Conservation (phyloP, 2,888 invertebrate species). For the Andrena minutula region DNA sequence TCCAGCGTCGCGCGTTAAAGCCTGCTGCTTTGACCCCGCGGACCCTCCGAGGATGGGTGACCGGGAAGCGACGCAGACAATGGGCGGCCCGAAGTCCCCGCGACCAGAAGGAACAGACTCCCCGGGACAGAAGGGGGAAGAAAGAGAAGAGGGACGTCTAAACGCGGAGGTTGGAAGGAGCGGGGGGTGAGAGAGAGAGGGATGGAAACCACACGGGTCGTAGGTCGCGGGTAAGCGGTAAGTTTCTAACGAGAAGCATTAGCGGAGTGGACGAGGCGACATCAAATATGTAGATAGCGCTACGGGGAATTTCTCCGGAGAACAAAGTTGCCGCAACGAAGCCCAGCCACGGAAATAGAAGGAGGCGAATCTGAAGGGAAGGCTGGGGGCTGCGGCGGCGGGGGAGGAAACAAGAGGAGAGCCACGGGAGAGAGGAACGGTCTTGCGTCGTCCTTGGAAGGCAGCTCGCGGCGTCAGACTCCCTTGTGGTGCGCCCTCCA, state of each 20-base stretch:
- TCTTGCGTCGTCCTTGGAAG: slow-evolving; percentile 67
- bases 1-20: slow-evolving; percentile 12
- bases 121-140: neutral
- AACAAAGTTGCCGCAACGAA: slow-evolving; percentile 77
- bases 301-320: slow-evolving; percentile 79
- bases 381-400: neutral
- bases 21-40: slow-evolving; percentile 1
- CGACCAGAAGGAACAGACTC: neutral
- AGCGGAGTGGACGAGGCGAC: slow-evolving; percentile 80
- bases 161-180: neutral
- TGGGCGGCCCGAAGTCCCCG: neutral
- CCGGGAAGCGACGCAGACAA: slow-evolving; percentile 17
- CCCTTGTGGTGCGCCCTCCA: slow-evolving; percentile 69
- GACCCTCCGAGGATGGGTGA: slow-evolving; percentile 1
- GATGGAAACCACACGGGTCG: slow-evolving; percentile 41
- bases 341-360: slow-evolving; percentile 62
- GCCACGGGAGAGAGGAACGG: slow-evolving; percentile 33
- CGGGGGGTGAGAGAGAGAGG: slow-evolving; percentile 14
- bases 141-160: neutral
- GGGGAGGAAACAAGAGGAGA: slow-evolving; percentile 32
- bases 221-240: slow-evolving; percentile 72
- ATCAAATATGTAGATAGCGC: slow-evolving; percentile 82
- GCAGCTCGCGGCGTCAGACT: slow-evolving; percentile 69
- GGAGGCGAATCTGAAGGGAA: slow-evolving; percentile 37
- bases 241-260: slow-evolving; percentile 80